Evolutionary conservation across 2,888 invertebrate genomes (phyloP), one percentile per base, ranked within the genome.

Genomic region (Polyploca ridens): DNA sequence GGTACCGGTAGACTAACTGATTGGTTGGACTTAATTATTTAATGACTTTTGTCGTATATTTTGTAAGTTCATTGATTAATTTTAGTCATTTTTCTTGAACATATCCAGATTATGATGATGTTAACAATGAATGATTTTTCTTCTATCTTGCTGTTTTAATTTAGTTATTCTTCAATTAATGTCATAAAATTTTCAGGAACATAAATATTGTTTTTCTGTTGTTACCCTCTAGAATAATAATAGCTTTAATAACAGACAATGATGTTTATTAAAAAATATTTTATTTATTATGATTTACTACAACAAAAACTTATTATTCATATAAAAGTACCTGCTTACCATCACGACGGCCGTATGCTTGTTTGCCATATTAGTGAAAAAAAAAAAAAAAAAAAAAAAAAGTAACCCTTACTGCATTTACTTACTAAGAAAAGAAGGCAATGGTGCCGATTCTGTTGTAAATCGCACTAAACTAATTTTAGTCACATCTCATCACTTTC

Each of bases 41-140:
- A 89, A 94, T 94, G 94, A 93, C 94, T 93, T 93, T 94, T 94
- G 94, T 94, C 93, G 94, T 94, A 94, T 94, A 94, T 94, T 93
- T 94, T 94, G 94, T 94, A 93, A 93, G 93, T 93, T 94, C 94
- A 93, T 94, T 94, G 90, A 92, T 93, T 94, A 93, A 93, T 94
- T 93, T 91, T 90, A 88, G 90, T 93, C 92, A 88, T 87, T n/a
- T 89, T 85, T 90, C 90, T 94, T 87, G 80, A 88, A 87, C 86
- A 86, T 91, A 91, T 91, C 91, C 90, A 85, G 88, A 90, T 86
- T 83, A 89, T 90, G 86, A 91, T 89, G 88, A 90, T 93, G 90
- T 91, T 93, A 90, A 87, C 86, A 84, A 90, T 92, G 88, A 90
- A 89, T 89, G 84, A 86, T 90, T 92, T 91, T 92, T 89, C 90